A percentile compares a stretch with the other conserved stretches of the same genome.
Evolutionary conservation across 2,113 vertebrate genomes (phyloP).

Genomic region (Gracilinanus agilis): DNA sequence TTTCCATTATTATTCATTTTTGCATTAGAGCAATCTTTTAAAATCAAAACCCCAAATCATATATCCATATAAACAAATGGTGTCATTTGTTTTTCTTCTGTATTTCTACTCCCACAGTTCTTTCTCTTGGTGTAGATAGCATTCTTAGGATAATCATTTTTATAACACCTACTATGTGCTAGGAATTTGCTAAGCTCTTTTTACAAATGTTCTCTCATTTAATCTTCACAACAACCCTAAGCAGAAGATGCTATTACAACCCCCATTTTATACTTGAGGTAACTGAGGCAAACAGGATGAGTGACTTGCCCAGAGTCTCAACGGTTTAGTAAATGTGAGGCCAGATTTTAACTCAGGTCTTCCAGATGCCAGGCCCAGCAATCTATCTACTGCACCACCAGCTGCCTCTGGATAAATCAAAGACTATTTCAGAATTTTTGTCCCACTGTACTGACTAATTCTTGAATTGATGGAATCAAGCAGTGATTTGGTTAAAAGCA

Average conservation of each 20-base stretch:
- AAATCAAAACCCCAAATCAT: too few relatives aligned
- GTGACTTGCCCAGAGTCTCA: not conserved
- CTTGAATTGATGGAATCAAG: not conserved
- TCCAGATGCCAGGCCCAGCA: not conserved
- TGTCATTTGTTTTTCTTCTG: too few relatives aligned
- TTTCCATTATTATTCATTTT: too few relatives aligned
- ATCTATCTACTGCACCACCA: not conserved
- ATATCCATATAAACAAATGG: too few relatives aligned
- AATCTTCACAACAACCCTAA: not conserved
- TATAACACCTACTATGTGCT: not conserved
- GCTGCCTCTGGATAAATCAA: not conserved
- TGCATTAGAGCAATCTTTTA: too few relatives aligned
- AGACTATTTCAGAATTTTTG: slow-evolving; percentile 30
- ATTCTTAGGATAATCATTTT: not conserved
- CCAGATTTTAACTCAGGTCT: not conserved
- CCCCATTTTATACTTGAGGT: not conserved
- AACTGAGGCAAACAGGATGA: not conserved
- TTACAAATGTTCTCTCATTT: not conserved
- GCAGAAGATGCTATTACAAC: not conserved
- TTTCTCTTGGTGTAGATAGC: too few relatives aligned
- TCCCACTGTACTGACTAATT: not conserved
- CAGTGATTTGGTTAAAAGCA: slow-evolving; percentile 11
- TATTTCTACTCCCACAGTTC: too few relatives aligned
- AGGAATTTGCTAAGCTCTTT: not conserved
- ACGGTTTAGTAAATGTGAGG: not conserved